Conservation (phyloP, 2,797 vertebrate genomes). For the Hoplostethus atlanticus region DNA sequence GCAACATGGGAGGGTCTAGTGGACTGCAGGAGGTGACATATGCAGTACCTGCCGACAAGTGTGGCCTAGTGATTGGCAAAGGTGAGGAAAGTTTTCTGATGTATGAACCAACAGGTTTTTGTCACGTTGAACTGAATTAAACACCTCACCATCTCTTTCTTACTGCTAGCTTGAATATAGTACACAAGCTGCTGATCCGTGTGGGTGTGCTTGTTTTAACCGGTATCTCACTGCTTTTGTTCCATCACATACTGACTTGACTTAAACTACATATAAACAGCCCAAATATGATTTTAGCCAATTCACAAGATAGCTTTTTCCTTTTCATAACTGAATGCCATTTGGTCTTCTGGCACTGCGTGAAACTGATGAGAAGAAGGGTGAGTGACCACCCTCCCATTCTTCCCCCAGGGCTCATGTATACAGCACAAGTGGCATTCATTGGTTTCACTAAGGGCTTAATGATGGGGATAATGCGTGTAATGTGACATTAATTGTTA, state of each 20-base stretch:
- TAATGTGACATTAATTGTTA: conserved; percentile 90
- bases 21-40: conserved; percentile 97
- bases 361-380: conserved; percentile 73
- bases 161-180: no score
- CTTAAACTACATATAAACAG: background rate
- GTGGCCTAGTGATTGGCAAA: conserved; percentile 98
- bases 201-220: background rate
- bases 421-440: conserved; percentile 86
- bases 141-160: background rate
- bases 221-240: background rate
- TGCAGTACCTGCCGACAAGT: conserved; percentile 96
- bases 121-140: background rate
- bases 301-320: conserved; percentile 52
- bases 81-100: conserved; percentile 79
- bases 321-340: conserved; percentile 59
- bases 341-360: conserved; percentile 62
- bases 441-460: conserved; percentile 85
- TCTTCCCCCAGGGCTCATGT: conserved; percentile 75
- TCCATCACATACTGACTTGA: background rate
- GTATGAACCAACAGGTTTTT: background rate
- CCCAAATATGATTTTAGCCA: conserved; percentile 15
- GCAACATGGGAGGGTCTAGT: conserved; percentile 88
- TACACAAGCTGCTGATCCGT: background rate
- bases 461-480: conserved; percentile 87
- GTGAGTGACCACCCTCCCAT: conserved; percentile 73